Conservation (phyloP, 2,888 invertebrate genomes). For the Ptychoptera contaminata region DNA sequence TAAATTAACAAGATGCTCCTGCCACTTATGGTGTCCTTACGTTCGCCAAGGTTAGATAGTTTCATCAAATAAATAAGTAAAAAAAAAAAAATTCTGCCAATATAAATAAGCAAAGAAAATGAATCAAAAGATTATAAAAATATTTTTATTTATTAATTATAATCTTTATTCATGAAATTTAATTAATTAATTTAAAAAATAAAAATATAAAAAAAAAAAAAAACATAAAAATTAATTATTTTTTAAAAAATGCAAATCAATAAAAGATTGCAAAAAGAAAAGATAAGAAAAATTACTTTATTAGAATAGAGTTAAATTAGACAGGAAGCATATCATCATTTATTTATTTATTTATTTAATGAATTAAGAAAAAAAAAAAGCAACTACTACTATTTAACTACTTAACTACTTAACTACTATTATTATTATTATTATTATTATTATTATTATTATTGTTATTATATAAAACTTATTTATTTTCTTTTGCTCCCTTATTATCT, state of each 20-base stretch:
- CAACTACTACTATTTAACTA: neutral
- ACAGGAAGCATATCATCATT: neutral
- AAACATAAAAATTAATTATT: neutral
- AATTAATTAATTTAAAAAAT: neutral
- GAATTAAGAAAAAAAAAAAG: constrained; percentile 3
- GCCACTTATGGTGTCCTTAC: constrained; percentile 9
- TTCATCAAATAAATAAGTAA: constrained; percentile 6
- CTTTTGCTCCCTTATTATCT: neutral
- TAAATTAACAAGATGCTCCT: constrained; percentile 2
- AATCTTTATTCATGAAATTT: neutral
- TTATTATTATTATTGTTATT: neutral
- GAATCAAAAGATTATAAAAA: neutral
- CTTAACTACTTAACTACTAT: neutral
- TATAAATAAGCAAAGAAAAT: neutral
- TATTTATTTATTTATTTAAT: constrained; percentile 1
- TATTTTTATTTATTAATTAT: neutral
- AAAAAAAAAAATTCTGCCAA: neutral
- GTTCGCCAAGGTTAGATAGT: constrained; percentile 20
- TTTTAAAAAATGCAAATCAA: neutral
- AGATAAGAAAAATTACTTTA: neutral
- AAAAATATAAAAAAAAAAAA: constrained; percentile 1
- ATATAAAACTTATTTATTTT: neutral
- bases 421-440: neutral
- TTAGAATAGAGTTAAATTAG: neutral
- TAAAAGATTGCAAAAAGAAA: neutral